Evolutionary conservation across 2,888 invertebrate species (phyloP).

Genomic region (Eulithis testata): DNA sequence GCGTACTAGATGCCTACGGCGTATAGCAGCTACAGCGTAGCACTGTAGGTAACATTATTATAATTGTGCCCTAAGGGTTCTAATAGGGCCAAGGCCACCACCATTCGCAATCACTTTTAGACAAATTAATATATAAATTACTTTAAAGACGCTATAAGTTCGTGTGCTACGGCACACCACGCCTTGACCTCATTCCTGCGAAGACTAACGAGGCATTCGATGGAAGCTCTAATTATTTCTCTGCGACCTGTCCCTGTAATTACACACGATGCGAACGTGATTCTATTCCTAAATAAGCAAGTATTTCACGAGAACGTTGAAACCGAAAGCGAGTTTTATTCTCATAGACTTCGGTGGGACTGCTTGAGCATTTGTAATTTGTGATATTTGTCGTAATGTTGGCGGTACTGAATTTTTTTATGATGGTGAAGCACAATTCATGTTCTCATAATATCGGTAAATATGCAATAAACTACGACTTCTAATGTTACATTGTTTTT

Average conservation of each 20-base stretch:
- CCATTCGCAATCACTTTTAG: too few relatives aligned
- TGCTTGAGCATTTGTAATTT: conserved; percentile 16
- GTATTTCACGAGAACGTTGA: conserved; percentile 26
- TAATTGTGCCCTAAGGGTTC: too few relatives aligned
- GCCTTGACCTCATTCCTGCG: conserved; percentile 59
- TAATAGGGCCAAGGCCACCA: too few relatives aligned
- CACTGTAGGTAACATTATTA: too few relatives aligned
- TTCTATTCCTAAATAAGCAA: conserved; percentile 54
- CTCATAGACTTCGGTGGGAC: conserved; percentile 9
- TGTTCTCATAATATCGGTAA: too few relatives aligned
- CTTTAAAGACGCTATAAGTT: conserved; percentile 42
- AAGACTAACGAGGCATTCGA: conserved; percentile 67
- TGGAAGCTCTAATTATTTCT: conserved; percentile 62
- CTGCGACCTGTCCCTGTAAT: conserved; percentile 63
- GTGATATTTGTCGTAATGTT: background rate
- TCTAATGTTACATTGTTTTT: too few relatives aligned
- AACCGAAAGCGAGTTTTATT: conserved; percentile 23
- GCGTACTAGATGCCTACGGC: too few relatives aligned
- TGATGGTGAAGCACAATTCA: background rate
- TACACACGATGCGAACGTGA: conserved; percentile 60
- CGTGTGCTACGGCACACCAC: conserved; percentile 43
- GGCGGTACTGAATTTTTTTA: background rate
- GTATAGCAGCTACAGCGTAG: too few relatives aligned
- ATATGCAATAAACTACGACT: background rate
- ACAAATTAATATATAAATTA: too few relatives aligned